Conservation (phyloP, 2,888 invertebrate genomes). For the Archips crataeganus region DNA sequence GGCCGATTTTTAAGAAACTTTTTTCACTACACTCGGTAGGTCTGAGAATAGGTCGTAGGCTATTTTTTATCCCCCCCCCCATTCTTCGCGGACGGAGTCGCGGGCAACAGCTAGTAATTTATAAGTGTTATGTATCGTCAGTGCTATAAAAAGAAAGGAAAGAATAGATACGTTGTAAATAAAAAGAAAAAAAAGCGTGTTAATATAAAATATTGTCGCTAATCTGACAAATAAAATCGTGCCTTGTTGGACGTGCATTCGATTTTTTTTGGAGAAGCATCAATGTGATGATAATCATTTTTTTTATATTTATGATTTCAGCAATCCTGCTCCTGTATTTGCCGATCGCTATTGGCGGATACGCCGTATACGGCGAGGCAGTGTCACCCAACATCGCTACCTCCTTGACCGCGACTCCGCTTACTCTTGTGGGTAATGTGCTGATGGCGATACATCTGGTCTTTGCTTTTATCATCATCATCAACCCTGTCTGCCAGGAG, state of each 20-base stretch:
- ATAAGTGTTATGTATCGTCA: too few relatives aligned
- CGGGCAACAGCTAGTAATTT: too few relatives aligned
- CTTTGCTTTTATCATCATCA: constrained; percentile 88
- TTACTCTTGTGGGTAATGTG: constrained; percentile 86
- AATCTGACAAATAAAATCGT: too few relatives aligned
- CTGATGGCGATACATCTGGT: constrained; percentile 88
- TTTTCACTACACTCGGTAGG: too few relatives aligned
- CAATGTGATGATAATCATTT: too few relatives aligned
- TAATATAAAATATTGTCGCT: background rate
- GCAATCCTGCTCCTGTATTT: constrained; percentile 86
- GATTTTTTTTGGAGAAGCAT: too few relatives aligned
- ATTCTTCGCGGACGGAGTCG: too few relatives aligned
- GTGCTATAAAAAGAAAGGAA: too few relatives aligned
- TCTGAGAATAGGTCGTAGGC: too few relatives aligned
- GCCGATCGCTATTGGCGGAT: constrained; percentile 87
- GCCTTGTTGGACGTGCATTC: background rate
- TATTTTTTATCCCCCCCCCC: too few relatives aligned
- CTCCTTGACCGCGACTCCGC: constrained; percentile 81
- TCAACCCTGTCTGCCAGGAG: constrained; percentile 90
- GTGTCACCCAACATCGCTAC: constrained; percentile 87
- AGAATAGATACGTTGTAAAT: background rate
- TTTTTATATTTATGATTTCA: constrained; percentile 53
- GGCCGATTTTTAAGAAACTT: too few relatives aligned
- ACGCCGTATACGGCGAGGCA: constrained; percentile 87
- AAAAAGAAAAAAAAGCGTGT: too few relatives aligned